A percentile compares a stretch with the other conserved stretches of the same genome.
phyloP scores from a whole-genome alignment of 2,888 invertebrate genomes.

The Saturnia pavonia region DNA sequence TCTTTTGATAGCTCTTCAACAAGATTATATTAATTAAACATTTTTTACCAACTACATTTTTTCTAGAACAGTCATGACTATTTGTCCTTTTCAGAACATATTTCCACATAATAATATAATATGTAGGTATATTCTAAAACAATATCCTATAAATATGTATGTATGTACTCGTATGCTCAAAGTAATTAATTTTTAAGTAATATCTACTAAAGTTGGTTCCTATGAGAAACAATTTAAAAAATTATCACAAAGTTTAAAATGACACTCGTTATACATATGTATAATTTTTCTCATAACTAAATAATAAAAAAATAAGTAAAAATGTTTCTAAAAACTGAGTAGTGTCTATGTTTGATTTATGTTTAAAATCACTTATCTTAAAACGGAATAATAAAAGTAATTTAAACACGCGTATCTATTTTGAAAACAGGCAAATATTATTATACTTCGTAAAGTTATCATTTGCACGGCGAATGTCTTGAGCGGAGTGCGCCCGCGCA shows the following conservation, averaged over 20 bases:
- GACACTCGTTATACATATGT: background rate
- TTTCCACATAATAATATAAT: background rate
- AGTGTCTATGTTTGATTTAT: background rate
- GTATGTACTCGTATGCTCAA: background rate
- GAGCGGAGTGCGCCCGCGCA: conserved; percentile 48
- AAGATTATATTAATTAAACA: background rate
- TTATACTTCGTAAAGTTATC: conserved; percentile 47
- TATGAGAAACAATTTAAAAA: background rate
- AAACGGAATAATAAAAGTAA: background rate
- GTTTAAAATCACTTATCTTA: background rate
- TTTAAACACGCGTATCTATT: background rate
- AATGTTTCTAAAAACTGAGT: background rate
- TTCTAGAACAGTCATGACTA: background rate
- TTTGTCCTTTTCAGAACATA: background rate
- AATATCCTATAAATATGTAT: background rate
- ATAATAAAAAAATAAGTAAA: background rate
- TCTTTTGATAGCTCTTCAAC: background rate
- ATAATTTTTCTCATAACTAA: too few relatives aligned
- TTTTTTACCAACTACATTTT: background rate
- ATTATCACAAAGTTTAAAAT: background rate
- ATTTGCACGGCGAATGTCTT: conserved; percentile 54
- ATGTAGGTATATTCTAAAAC: background rate
- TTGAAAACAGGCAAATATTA: conserved; percentile 19
- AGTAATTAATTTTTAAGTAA: background rate
- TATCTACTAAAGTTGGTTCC: background rate